Evolutionary conservation across 2,113 vertebrate genomes (phyloP).

Genomic region (Pleuronectes platessa): DNA sequence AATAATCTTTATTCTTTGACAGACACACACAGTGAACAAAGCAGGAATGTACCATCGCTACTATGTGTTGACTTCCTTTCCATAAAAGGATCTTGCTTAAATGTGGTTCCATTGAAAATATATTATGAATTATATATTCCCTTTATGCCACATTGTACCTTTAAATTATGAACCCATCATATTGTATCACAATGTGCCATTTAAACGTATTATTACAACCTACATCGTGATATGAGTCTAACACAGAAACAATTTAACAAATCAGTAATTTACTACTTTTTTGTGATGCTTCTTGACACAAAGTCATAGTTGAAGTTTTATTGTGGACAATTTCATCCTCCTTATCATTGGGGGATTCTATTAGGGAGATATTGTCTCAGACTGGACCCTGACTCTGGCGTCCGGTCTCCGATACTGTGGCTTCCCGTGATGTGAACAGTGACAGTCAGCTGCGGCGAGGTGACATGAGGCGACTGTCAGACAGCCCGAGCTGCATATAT

Average conservation of each 20-base stretch:
- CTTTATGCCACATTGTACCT: too few species aligned
- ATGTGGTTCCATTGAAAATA: too few species aligned
- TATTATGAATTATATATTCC: too few species aligned
- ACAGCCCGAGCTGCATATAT: constrained; percentile 51
- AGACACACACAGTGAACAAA: too few species aligned
- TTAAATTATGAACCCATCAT: too few species aligned
- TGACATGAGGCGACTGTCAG: constrained; percentile 61
- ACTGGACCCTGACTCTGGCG: background rate
- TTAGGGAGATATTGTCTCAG: background rate
- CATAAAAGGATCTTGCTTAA: too few species aligned
- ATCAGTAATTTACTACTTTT: background rate
- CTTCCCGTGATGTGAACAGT: constrained; percentile 45
- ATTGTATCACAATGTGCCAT: too few species aligned
- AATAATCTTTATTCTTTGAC: background rate
- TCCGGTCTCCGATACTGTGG: background rate
- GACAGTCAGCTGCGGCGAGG: constrained; percentile 21
- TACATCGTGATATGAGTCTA: too few species aligned
- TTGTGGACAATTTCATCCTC: background rate
- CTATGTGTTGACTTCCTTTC: too few species aligned
- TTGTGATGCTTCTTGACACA: background rate
- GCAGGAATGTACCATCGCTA: too few species aligned
- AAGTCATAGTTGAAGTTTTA: background rate
- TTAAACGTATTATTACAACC: too few species aligned
- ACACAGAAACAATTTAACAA: too few species aligned
- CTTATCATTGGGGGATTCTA: background rate